Evolutionary conservation across 2,797 vertebrate species (phyloP), one percentile per base, ranked within the genome.

Genomic region (Pangasius macronema): DNA sequence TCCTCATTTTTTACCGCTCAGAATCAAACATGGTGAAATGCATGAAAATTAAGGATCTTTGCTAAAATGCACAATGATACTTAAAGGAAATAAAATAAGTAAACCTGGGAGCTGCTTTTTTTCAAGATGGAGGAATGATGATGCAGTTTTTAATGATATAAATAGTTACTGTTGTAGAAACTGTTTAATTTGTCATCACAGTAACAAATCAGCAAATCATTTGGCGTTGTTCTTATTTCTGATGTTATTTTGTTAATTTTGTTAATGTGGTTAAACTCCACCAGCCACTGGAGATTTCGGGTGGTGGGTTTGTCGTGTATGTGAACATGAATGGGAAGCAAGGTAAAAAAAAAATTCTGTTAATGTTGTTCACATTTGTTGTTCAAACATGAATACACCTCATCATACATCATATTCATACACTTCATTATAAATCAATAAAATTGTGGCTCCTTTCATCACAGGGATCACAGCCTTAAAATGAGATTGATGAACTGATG

Each of bases 361-460:
- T 51, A 51, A n/a, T 51, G 73, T 76, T 77, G 46, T 53, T 51
- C 72, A 51, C n/a, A 65, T 75, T 49, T 49, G 39, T 49, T 18
- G 46, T 77, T 33, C 73, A 76, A n/a, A 20, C 75, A 77, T 75
- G 11, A 77, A 20, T 30, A 22, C 10, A 14, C 4, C 42, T 27
- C 42, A 46, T 46, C 42, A 46, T 46, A 46, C 8, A 46, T 46
- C 42, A 55, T 30, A 18, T 55, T 55, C 49, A 79, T 13, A 57
- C 92, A 91, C 94, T 93, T 70, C 49, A 63, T 89, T 36, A 68
- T 67, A 88, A 86, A 57, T 76, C 13, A 85, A 85, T 73, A 93
- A 93, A 85, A 92, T 92, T 91, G 93, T 89, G 87, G 84, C 91
- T 49, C 33, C 89, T 89, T 92, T 93, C 87, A 91, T 90, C 82